Conservation (phyloP, 1,140 invertebrate genomes). For the Thaumatotibia leucotreta region DNA sequence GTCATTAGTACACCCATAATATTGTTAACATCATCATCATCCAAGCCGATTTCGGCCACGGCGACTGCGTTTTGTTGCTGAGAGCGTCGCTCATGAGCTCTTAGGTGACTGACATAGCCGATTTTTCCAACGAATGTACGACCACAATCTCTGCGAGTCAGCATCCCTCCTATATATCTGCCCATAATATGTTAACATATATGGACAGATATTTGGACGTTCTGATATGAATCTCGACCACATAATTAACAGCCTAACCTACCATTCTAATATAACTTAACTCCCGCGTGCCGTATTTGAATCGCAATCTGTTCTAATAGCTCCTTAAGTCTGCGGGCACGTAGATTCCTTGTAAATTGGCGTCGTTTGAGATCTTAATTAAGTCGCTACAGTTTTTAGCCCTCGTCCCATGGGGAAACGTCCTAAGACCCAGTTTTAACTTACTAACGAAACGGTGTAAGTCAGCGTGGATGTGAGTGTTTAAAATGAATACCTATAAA, state of each 20-base stretch:
- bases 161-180: no score
- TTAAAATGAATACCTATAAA: no score
- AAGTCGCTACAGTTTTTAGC: constrained; percentile 64
- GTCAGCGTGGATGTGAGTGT: neutral
- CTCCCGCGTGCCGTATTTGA: constrained; percentile 25
- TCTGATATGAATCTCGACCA: neutral
- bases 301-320: constrained; percentile 36
- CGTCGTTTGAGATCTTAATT: constrained; percentile 66
- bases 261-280: constrained; percentile 19
- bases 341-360: constrained; percentile 66
- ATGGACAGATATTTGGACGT: neutral
- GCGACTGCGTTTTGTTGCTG: no score
- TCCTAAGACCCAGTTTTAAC: neutral
- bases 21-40: no score
- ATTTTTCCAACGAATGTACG: no score
- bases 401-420: constrained; percentile 21
- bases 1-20: no score
- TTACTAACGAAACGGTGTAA: neutral
- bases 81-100: no score
- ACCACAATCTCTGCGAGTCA: no score
- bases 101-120: no score
- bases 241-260: neutral
- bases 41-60: no score
- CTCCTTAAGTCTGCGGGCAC: constrained; percentile 48
- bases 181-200: neutral